A percentile compares a stretch with the other conserved stretches of the same genome.
phyloP scores from a whole-genome alignment of 2,888 invertebrate genomes.

The Drosophila histrio region DNA sequence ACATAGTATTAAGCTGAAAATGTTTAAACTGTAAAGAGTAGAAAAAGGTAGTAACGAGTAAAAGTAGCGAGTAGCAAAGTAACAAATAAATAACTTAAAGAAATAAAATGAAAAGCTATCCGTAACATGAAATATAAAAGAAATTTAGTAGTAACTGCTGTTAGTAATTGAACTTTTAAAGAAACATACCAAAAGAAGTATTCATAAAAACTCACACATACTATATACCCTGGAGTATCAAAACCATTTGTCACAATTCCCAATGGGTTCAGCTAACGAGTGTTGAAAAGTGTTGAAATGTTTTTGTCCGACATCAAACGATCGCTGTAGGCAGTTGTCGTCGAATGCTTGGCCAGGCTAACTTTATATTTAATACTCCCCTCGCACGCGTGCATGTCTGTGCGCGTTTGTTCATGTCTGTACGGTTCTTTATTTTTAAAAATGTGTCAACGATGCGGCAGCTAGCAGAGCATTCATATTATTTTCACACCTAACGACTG shows the following conservation, averaged over 20 bases:
- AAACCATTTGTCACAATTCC: not conserved
- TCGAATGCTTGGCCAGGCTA: not conserved
- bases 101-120: not conserved
- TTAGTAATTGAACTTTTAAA: no score
- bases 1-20: no score
- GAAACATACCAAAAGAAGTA: no score
- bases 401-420: conserved; percentile 6
- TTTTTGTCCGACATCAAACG: not conserved
- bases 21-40: no score
- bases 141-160: no score
- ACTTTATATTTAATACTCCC: conserved; percentile 8
- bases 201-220: not conserved
- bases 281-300: not conserved
- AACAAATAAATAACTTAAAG: not conserved
- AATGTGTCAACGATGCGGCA: conserved; percentile 48
- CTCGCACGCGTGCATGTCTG: conserved; percentile 31
- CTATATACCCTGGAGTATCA: not conserved
- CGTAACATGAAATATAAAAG: not conserved
- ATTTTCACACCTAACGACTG: conserved; percentile 69
- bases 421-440: conserved; percentile 1
- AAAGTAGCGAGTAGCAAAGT: not conserved
- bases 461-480: conserved; percentile 64
- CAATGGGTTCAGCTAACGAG: not conserved
- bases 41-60: no score
- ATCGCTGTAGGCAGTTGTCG: not conserved